Evolutionary conservation across 1,140 invertebrate genomes (phyloP), one percentile per base, ranked within the genome.

Genomic region (Drosophila arawakana): DNA sequence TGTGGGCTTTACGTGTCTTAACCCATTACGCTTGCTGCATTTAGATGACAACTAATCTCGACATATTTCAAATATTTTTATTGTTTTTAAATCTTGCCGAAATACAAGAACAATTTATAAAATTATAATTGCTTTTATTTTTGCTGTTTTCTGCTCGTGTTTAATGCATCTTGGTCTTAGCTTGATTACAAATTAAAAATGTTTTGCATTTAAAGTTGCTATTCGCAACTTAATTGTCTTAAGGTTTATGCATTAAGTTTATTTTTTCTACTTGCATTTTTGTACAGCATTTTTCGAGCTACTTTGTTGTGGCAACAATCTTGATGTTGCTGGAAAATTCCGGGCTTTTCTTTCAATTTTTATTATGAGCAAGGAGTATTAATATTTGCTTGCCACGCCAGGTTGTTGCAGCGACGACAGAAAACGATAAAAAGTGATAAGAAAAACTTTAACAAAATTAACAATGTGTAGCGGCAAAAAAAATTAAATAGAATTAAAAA

Each of bases 401-500:
- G 69, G 61, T 60, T 30, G 41, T 8, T 21, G 41, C 37, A n/a
- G 41, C 70, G 52, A 44, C 58, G 69, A 47, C 30, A 47, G 52
- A 44, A 52, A 68, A 47, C 30, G 43, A 30, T 47, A 82, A 81
- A 78, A 74, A 55, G 49, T 79, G 82, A 76, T 85, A 81, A 41
- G 60, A 43, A 39, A 81, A 86, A 85, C 74, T 85, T 81, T 73
- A 78, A 81, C 65, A 73, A 78, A 81, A 84, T 85, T 85, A 81
- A 85, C 82, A 84, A 62, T 50, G 70, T 75, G 39, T 15, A 62
- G n/a, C 63, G 54, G 35, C 35, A 62, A 8, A 63, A 61, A 46
- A 82, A 73, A 63, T 46, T 41, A 70, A 61, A 79, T 79, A 62
- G 72, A 83, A 63, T 54, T 68, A 73, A 80, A 52, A 81, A 81